Conservation (phyloP, 2,797 vertebrate genomes). For the Morus bassanus region DNA sequence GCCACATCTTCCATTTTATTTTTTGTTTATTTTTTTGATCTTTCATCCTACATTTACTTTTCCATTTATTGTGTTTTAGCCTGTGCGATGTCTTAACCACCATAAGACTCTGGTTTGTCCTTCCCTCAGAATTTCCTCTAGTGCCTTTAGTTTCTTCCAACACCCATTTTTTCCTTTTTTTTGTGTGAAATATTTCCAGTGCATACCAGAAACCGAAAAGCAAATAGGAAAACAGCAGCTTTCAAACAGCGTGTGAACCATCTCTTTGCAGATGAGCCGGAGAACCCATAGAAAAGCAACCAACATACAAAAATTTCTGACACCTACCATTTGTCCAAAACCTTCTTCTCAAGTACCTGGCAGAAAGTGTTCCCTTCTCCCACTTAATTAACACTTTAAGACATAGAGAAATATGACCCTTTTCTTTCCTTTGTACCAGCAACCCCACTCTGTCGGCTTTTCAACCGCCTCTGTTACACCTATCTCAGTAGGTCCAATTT, state of each 20-base stretch:
- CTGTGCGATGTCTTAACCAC: background rate
- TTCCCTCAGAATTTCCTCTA: background rate
- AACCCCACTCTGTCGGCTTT: background rate
- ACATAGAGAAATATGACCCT: background rate
- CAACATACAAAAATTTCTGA: background rate
- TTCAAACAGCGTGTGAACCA: background rate
- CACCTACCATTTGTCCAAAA: background rate
- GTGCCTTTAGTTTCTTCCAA: background rate
- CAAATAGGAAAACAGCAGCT: background rate
- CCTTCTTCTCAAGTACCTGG: background rate
- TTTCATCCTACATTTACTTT: background rate
- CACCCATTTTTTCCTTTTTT: rapidly evolving
- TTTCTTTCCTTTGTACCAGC: background rate
- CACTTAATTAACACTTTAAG: background rate
- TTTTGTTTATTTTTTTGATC: background rate
- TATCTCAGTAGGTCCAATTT: background rate
- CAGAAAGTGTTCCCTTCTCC: background rate
- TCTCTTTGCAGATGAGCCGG: background rate
- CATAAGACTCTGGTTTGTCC: background rate
- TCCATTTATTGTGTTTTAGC: background rate
- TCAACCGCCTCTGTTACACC: background rate
- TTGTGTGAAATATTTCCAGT: background rate
- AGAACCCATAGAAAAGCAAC: background rate
- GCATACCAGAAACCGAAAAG: background rate
- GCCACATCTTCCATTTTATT: background rate